Conservation (phyloP, 37 sponge, comb jelly and placozoan species). For the Theonella swinhoei region DNA sequence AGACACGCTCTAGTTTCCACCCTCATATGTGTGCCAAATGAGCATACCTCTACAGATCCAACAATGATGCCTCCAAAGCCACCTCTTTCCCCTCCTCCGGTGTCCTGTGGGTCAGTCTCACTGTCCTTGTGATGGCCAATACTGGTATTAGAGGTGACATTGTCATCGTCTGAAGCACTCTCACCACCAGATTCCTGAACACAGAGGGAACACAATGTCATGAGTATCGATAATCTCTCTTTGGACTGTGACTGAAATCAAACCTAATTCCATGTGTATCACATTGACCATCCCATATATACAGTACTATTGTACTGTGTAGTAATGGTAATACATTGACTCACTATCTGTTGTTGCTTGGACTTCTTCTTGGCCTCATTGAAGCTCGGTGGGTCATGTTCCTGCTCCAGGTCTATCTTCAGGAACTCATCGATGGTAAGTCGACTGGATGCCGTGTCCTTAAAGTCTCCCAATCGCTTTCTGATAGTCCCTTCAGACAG, state of each 20-base stretch:
- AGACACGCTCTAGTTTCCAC: neutral
- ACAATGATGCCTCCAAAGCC: slow-evolving; percentile 55
- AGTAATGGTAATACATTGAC: neutral
- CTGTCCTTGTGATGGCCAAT: neutral
- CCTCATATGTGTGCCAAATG: neutral
- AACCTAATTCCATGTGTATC: too few species aligned
- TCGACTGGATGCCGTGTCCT: slow-evolving; percentile 91
- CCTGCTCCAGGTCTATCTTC: slow-evolving; percentile 94
- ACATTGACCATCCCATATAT: too few species aligned
- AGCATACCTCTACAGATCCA: slow-evolving; percentile 46
- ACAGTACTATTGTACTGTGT: too few species aligned
- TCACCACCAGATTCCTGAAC: slow-evolving; percentile 1
- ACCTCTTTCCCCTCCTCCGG: slow-evolving; percentile 25
- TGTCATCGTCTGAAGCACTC: neutral
- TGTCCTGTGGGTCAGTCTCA: neutral
- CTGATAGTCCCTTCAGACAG: slow-evolving; percentile 84
- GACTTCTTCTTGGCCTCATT: slow-evolving; percentile 57
- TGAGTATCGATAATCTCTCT: neutral
- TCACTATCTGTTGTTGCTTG: slow-evolving; percentile 8
- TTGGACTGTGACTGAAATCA: neutral
- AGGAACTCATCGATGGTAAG: slow-evolving; percentile 99
- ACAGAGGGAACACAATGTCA: neutral
- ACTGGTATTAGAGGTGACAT: too few species aligned
- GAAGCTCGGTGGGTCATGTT: slow-evolving; percentile 97
- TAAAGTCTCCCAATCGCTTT: slow-evolving; percentile 93